Base-by-base conservation (phyloP, 23 tunicate genomes). In the Clavelina lepadiformis region DNA sequence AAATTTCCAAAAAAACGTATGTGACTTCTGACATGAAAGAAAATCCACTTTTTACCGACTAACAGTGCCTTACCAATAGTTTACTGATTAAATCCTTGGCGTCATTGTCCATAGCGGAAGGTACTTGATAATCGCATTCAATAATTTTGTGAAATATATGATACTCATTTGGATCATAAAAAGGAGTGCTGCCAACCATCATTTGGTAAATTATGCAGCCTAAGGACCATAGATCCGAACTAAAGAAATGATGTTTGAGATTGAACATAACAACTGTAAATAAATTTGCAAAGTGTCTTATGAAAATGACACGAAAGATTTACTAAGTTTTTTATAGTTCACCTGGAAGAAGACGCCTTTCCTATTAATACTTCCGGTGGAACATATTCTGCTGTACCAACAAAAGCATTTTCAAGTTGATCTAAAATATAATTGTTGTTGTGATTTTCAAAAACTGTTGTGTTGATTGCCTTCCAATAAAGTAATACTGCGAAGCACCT, bases 201-300 rank as follows among this genome's bases (percentile, higher is more conserved):
- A 79, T 79, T 34, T 79, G 85, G 38, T 52, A 79, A 20, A 79
- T 33, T n/a, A 79, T 69, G 31, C 85, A 79, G 8, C 85, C 85
- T 23, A 69, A 33, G 25, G 85, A 69, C 85, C 85, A 79, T 18
- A 79, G 63, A 58, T 79, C 85, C 38, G 85, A 79, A 50, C 85
- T 79, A 37, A 1, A 19, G 28, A 26, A 50, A 59, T 59, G 38
- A 5, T 28, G 31, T 6, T 11, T 44, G 13, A n/a, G n/a, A n/a
- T n/a, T n/a, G n/a, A n/a, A n/a, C n/a, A n/a, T n/a, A n/a, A n/a
- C n/a, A n/a, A n/a, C n/a, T n/a, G n/a, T n/a, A n/a, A n/a, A n/a
- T n/a, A n/a, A n/a, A n/a, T n/a, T n/a, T n/a, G n/a, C n/a, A n/a
- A n/a, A n/a, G n/a, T n/a, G n/a, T n/a, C n/a, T n/a, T n/a, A n/a